Conservation (phyloP, 1,140 invertebrate species). For the Aphelinus atriplicis region DNA sequence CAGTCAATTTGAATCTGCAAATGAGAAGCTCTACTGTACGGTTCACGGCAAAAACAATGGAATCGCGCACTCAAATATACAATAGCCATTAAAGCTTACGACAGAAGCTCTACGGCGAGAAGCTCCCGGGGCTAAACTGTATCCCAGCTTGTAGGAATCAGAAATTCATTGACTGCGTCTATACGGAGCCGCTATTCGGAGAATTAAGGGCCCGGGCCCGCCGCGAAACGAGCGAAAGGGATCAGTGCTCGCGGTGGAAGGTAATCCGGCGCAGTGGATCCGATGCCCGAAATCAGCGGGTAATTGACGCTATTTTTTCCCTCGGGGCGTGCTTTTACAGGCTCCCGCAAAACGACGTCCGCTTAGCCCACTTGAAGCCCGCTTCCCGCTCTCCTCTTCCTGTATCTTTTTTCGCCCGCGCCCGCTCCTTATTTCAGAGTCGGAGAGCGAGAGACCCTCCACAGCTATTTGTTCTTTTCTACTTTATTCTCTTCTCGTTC, state of each 20-base stretch:
- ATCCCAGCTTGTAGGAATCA: neutral
- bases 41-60: too few species aligned
- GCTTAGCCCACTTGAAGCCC: neutral
- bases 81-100: too few species aligned
- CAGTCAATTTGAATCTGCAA: too few species aligned
- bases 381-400: neutral
- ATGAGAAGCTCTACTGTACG: too few species aligned
- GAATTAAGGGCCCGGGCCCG: conserved; percentile 18
- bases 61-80: too few species aligned
- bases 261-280: conserved; percentile 57
- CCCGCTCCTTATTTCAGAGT: conserved; percentile 7
- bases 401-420: conserved; percentile 6
- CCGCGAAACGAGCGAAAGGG: conserved; percentile 50
- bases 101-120: too few species aligned
- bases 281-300: conserved; percentile 60
- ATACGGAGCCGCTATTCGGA: neutral
- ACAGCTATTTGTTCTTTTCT: neutral
- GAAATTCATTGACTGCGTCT: conserved; percentile 30
- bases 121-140: too few species aligned
- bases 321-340: too few species aligned
- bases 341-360: neutral
- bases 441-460: neutral
- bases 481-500: too few species aligned
- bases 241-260: conserved; percentile 57
- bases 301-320: conserved; percentile 65